Conservation (phyloP, 2,113 vertebrate genomes). For the Nesogale talazaci region DNA sequence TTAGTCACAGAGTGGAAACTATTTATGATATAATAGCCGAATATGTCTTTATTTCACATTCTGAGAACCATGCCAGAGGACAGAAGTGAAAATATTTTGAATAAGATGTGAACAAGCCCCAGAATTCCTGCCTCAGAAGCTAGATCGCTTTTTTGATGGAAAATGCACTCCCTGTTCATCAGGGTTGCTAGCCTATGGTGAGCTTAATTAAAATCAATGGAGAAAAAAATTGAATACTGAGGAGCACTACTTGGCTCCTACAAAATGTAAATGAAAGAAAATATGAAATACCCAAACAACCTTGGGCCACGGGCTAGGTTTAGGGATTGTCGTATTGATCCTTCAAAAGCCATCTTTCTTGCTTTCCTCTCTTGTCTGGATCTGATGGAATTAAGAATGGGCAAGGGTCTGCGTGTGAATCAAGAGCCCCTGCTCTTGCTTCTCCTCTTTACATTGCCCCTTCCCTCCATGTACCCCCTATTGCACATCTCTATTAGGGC, state of each 20-base stretch:
- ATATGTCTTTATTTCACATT: slow-evolving; percentile 85
- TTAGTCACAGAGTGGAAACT: slow-evolving; percentile 84
- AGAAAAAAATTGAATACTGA: slow-evolving; percentile 88
- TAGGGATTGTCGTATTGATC: slow-evolving; percentile 77
- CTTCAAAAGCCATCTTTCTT: slow-evolving; percentile 56
- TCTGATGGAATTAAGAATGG: slow-evolving; percentile 22
- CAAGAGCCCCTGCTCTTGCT: not conserved
- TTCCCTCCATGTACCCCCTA: not conserved
- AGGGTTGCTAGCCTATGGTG: slow-evolving; percentile 84
- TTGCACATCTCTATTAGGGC: slow-evolving; percentile 38
- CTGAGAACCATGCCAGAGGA: slow-evolving; percentile 77
- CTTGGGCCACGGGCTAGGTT: slow-evolving; percentile 79
- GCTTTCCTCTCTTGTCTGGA: slow-evolving; percentile 25
- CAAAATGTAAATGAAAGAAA: slow-evolving; percentile 86
- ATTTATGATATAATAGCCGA: slow-evolving; percentile 80
- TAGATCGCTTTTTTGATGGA: slow-evolving; percentile 77
- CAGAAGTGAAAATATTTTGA: slow-evolving; percentile 81
- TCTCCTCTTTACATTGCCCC: fast-evolving
- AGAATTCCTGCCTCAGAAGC: slow-evolving; percentile 68
- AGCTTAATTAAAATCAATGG: slow-evolving; percentile 89
- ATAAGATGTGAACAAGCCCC: slow-evolving; percentile 80
- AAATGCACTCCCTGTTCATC: slow-evolving; percentile 81
- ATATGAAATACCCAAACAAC: slow-evolving; percentile 85
- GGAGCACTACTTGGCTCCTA: slow-evolving; percentile 84
- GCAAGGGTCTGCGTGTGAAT: not conserved